Conservation (phyloP, 2,113 vertebrate species). For the Maccullochella peelii region DNA sequence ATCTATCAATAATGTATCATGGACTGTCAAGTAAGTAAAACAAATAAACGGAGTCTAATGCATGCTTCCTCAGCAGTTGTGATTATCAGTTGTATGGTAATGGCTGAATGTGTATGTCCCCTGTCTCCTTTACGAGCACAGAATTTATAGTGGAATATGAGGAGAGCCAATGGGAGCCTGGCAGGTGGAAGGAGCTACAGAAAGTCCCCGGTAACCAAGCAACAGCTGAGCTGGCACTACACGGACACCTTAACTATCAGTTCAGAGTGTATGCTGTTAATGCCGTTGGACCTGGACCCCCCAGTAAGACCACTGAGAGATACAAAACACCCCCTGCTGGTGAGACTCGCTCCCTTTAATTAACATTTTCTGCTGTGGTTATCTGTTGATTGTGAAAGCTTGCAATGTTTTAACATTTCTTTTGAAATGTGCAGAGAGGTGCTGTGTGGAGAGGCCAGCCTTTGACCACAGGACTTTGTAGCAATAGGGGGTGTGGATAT, state of each 20-base stretch:
- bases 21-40: not conserved
- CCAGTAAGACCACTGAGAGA: slow-evolving; percentile 87
- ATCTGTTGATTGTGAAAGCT: slow-evolving; percentile 25
- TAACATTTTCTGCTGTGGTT: slow-evolving; percentile 34
- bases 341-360: slow-evolving; percentile 69
- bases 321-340: slow-evolving; percentile 90
- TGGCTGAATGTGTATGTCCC: slow-evolving; percentile 18
- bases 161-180: slow-evolving; percentile 88
- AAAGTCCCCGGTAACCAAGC: slow-evolving; percentile 84
- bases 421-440: slow-evolving; percentile 30
- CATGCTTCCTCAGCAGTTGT: not conserved
- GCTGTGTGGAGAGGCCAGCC: not conserved
- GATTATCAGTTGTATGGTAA: not conserved
- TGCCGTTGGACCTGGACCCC: slow-evolving; percentile 87
- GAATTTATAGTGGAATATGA: slow-evolving; percentile 94
- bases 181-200: slow-evolving; percentile 88
- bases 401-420: slow-evolving; percentile 17
- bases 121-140: slow-evolving; percentile 70
- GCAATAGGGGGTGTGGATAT: slow-evolving; percentile 17
- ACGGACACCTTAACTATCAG: slow-evolving; percentile 89
- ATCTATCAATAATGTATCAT: not conserved
- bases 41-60: not conserved
- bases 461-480: slow-evolving; percentile 3
- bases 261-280: slow-evolving; percentile 93
- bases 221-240: slow-evolving; percentile 82